Conservation (phyloP, 2,888 invertebrate genomes). For the Apotomis betuletana region DNA sequence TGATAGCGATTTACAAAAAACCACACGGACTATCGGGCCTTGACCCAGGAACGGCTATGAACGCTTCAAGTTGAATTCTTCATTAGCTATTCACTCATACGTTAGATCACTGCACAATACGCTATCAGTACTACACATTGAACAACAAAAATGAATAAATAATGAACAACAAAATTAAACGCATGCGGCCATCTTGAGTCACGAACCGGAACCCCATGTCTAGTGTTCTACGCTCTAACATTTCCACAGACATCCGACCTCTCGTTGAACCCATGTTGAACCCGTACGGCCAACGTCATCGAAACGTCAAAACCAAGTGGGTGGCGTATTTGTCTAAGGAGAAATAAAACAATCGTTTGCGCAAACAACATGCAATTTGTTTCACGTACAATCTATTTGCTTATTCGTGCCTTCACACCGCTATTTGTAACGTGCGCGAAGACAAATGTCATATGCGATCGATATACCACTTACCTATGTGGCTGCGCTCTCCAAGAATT, state of each 20-base stretch:
- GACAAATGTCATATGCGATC: constrained; percentile 36
- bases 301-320: constrained; percentile 22
- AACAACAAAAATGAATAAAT: no score
- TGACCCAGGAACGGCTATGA: no score
- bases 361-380: constrained; percentile 22
- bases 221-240: not conserved
- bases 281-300: constrained; percentile 21
- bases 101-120: no score
- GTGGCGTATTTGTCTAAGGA: constrained; percentile 10
- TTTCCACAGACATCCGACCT: constrained; percentile 19
- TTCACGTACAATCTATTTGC: constrained; percentile 28
- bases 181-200: no score
- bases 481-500: constrained; percentile 7
- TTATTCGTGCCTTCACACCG: constrained; percentile 21
- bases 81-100: no score
- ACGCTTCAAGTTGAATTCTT: no score
- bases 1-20: no score
- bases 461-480: constrained; percentile 20
- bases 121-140: no score
- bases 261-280: constrained; percentile 27
- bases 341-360: constrained; percentile 3
- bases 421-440: constrained; percentile 26
- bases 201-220: no score
- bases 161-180: no score
- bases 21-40: no score